Conservation (phyloP, 2,888 invertebrate genomes). For the Diaphora mendica region DNA sequence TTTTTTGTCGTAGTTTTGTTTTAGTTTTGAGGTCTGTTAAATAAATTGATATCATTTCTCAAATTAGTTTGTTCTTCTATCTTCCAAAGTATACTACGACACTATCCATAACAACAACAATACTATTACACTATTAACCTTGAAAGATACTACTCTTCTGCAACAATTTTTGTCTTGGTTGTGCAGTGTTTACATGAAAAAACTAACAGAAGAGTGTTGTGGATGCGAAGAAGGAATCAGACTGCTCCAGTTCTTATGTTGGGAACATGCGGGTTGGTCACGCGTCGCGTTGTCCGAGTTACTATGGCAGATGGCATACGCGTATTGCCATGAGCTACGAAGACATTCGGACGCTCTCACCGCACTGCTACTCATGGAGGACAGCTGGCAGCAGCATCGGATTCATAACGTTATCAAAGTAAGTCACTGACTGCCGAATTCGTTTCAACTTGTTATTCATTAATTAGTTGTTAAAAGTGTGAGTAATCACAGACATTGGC, state of each 20-base stretch:
- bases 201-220: constrained; percentile 97
- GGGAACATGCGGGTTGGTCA: constrained; percentile 98
- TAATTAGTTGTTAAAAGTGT: neutral
- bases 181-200: constrained; percentile 92
- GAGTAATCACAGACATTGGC: neutral
- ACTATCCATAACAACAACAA: too few relatives aligned
- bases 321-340: constrained; percentile 97
- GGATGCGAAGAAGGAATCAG: constrained; percentile 96
- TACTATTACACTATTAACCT: too few relatives aligned
- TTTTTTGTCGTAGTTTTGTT: too few relatives aligned
- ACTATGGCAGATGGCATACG: constrained; percentile 95
- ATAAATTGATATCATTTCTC: too few relatives aligned
- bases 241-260: constrained; percentile 96
- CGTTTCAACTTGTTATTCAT: neutral
- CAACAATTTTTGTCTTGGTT: constrained; percentile 7
- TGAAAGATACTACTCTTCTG: too few relatives aligned
- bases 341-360: constrained; percentile 96
- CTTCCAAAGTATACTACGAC: too few relatives aligned
- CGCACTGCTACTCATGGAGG: constrained; percentile 95
- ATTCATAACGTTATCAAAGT: constrained; percentile 97
- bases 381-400: constrained; percentile 98
- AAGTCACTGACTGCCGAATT: neutral
- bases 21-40: too few relatives aligned
- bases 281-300: constrained; percentile 95
- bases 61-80: too few relatives aligned